Conservation (phyloP, 2,113 vertebrate genomes). For the Hucho hucho region DNA sequence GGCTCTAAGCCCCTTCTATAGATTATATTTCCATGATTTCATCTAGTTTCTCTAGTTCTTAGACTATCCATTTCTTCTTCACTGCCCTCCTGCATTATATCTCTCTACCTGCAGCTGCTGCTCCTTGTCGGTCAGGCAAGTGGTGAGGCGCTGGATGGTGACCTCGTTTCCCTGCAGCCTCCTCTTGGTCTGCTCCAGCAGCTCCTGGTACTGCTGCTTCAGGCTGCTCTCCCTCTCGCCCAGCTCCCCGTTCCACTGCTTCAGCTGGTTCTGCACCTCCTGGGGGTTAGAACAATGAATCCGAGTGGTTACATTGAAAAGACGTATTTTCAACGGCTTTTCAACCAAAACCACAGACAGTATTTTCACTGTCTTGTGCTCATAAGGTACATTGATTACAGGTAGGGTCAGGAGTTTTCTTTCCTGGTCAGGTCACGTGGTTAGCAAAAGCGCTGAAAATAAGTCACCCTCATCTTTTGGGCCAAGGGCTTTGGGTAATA, state of each 20-base stretch:
- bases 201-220: slow-evolving; percentile 76
- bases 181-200: slow-evolving; percentile 79
- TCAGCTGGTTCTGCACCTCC: slow-evolving; percentile 90
- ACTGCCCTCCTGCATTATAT: no score
- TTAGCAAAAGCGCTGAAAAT: neutral
- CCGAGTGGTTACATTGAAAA: no score
- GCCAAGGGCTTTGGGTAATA: no score
- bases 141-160: slow-evolving; percentile 76
- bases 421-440: neutral
- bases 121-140: slow-evolving; percentile 78
- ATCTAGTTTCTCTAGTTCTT: neutral
- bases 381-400: no score
- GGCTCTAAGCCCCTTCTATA: no score
- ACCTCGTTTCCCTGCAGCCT: slow-evolving; percentile 79
- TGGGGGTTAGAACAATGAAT: slow-evolving; percentile 21
- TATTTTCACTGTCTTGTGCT: no score
- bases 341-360: no score
- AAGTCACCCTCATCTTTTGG: no score
- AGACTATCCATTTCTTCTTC: neutral
- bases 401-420: neutral
- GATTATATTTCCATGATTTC: no score
- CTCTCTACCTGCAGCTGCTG: slow-evolving; percentile 80
- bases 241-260: slow-evolving; percentile 83
- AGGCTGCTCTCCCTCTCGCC: slow-evolving; percentile 77
- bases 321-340: no score